A percentile compares a stretch with the other conserved stretches of the same genome.
phyloP scores from a whole-genome alignment of 1,140 invertebrate species.

The Rhopalosiphum maidis region DNA sequence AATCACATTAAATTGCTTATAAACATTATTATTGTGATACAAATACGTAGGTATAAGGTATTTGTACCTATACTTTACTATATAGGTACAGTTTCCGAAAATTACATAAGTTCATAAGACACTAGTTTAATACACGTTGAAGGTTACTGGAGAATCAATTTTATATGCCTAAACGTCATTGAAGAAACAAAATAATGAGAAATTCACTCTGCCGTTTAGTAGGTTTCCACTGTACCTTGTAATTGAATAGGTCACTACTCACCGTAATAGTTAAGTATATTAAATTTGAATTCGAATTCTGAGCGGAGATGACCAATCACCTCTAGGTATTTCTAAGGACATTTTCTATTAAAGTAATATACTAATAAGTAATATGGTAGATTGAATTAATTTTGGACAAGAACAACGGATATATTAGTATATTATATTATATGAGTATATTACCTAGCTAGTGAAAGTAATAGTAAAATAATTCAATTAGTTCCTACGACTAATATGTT shows the following conservation, averaged over 20 bases:
- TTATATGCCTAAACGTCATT: background rate
- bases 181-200: background rate
- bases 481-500: too few species aligned
- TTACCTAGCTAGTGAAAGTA: too few species aligned
- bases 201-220: background rate
- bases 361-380: too few species aligned
- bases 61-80: too few species aligned
- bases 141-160: background rate
- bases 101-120: background rate
- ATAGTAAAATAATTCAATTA: too few species aligned
- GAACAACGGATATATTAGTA: too few species aligned
- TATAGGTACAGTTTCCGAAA: background rate
- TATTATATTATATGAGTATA: too few species aligned
- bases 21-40: too few species aligned
- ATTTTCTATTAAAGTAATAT: too few species aligned
- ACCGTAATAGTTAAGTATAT: background rate
- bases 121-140: background rate
- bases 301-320: background rate
- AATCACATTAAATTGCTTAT: too few species aligned
- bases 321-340: background rate
- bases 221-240: background rate
- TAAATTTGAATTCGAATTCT: background rate
- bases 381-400: too few species aligned
- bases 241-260: background rate
- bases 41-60: too few species aligned